Percentiles rank a stretch among this genome's conserved stretches.
Evolutionary conservation across 1,140 invertebrate genomes (phyloP).

Genomic region (Dreissena polymorpha): DNA sequence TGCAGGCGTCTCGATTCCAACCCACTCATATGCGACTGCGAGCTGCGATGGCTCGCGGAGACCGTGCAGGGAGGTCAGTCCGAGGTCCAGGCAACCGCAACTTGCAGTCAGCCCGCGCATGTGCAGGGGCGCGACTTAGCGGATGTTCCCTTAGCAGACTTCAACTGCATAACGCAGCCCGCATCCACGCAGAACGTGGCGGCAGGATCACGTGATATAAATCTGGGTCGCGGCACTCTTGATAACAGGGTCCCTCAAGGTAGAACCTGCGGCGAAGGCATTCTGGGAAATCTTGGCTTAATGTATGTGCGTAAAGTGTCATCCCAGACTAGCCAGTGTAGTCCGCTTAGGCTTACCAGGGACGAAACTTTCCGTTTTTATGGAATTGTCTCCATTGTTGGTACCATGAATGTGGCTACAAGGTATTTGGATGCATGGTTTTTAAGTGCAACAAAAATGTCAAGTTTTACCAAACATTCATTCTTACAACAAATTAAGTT

Average conservation of each 20-base stretch:
- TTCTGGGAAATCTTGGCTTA: too few relatives aligned
- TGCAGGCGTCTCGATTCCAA: slow-evolving; percentile 91
- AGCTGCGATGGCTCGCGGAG: slow-evolving; percentile 89
- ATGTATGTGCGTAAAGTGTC: too few relatives aligned
- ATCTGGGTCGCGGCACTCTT: neutral
- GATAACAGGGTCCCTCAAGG: neutral
- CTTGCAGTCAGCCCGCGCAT: slow-evolving; percentile 86
- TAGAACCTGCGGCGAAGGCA: too few relatives aligned
- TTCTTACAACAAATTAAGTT: too few relatives aligned
- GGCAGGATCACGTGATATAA: neutral
- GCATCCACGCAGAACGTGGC: neutral
- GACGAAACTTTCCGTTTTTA: too few relatives aligned
- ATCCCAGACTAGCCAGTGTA: too few relatives aligned
- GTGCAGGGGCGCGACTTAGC: slow-evolving; percentile 87
- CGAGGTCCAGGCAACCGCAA: slow-evolving; percentile 85
- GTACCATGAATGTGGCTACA: too few relatives aligned
- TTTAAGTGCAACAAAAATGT: too few relatives aligned
- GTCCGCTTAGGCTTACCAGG: too few relatives aligned
- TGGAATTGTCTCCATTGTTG: too few relatives aligned
- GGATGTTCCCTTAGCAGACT: slow-evolving; percentile 84
- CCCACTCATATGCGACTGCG: slow-evolving; percentile 92
- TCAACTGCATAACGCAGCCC: slow-evolving; percentile 89
- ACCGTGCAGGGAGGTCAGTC: slow-evolving; percentile 83
- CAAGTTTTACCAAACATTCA: too few relatives aligned
- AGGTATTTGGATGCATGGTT: too few relatives aligned